phyloP scores from a whole-genome alignment of 1,140 invertebrate species.

The Drosophila albomicans region DNA sequence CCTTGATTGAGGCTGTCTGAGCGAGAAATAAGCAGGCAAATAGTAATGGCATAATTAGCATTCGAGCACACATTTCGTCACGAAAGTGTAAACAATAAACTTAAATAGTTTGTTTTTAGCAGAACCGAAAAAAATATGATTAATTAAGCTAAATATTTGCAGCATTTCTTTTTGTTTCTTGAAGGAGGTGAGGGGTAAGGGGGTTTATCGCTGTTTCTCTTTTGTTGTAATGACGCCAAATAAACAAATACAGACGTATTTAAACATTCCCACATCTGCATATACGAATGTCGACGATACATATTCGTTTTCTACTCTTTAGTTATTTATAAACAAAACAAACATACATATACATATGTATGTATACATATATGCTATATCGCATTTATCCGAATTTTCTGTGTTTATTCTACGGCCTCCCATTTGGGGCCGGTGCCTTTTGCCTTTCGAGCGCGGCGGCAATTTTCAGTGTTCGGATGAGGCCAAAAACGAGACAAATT shows the following conservation, averaged over 20 bases:
- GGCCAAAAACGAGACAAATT: slow-evolving; percentile 20
- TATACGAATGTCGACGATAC: neutral
- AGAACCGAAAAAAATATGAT: neutral
- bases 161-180: neutral
- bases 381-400: slow-evolving; percentile 19
- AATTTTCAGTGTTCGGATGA: slow-evolving; percentile 42
- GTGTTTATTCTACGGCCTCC: slow-evolving; percentile 19
- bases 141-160: slow-evolving; percentile 1
- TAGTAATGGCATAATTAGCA: neutral
- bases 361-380: neutral
- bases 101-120: neutral
- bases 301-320: slow-evolving; percentile 24
- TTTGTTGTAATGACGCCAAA: slow-evolving; percentile 36
- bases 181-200: no score
- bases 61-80: slow-evolving; percentile 4
- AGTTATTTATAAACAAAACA: slow-evolving; percentile 35
- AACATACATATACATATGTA: neutral
- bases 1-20: neutral
- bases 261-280: neutral
- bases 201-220: slow-evolving; percentile 3
- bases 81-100: neutral
- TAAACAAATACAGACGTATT: slow-evolving; percentile 8
- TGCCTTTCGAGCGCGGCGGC: slow-evolving; percentile 27
- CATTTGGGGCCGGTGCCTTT: slow-evolving; percentile 64
- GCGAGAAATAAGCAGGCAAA: neutral